phyloP scores from a whole-genome alignment of 2,888 invertebrate species.

The Cordilura impudica region DNA sequence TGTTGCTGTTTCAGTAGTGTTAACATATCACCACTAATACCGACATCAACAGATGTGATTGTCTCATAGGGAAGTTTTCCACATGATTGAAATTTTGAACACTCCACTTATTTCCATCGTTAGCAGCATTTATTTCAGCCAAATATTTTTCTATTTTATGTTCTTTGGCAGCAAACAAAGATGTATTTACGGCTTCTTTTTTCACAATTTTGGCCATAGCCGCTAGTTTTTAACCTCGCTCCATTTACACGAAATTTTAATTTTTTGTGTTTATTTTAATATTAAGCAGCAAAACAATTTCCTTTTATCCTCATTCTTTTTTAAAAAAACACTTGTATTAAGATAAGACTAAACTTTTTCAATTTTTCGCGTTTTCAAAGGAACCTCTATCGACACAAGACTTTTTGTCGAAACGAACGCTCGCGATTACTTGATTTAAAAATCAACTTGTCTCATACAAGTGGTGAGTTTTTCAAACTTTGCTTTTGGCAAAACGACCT shows the following conservation, averaged over 20 bases:
- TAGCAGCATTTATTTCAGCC: too few species aligned
- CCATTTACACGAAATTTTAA: constrained; percentile 3
- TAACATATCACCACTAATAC: too few species aligned
- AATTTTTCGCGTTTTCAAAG: constrained; percentile 7
- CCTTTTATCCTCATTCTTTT: neutral
- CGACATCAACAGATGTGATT: too few species aligned
- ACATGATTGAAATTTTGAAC: neutral
- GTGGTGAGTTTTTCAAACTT: too few species aligned
- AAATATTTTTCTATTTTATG: too few species aligned
- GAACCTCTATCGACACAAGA: constrained; percentile 1
- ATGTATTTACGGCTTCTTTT: too few species aligned
- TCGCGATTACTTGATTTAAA: constrained; percentile 3
- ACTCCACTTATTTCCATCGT: too few species aligned
- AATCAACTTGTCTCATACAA: too few species aligned
- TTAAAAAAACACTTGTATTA: constrained; percentile 19
- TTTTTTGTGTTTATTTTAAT: neutral
- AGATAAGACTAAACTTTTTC: constrained; percentile 20
- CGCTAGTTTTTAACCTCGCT: neutral
- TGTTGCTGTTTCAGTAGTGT: too few species aligned
- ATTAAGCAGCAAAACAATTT: constrained; percentile 3
- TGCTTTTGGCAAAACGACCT: constrained; percentile 22
- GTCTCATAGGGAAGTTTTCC: too few species aligned
- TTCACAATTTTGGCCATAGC: neutral
- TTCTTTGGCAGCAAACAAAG: neutral
- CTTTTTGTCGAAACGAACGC: constrained; percentile 15